Conservation (phyloP, 2,888 invertebrate species). For the Diarsia mendica region DNA sequence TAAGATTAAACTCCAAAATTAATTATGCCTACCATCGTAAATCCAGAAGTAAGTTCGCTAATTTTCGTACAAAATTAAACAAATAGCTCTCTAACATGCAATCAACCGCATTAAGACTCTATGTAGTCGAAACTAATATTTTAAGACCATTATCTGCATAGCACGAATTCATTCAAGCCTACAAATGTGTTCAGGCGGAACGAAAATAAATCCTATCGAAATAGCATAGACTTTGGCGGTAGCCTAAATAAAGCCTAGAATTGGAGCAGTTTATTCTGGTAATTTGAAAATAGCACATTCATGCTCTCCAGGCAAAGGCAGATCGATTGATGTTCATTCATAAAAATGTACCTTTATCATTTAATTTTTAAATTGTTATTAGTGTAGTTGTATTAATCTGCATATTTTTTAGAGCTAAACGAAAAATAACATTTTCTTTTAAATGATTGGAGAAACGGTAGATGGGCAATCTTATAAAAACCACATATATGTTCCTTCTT, state of each 20-base stretch:
- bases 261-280: background rate
- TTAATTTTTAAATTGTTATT: too few species aligned
- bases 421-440: too few species aligned
- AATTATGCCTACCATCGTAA: slow-evolving; percentile 1
- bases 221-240: background rate
- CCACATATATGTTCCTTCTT: too few species aligned
- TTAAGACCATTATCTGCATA: slow-evolving; percentile 1
- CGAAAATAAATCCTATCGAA: slow-evolving; percentile 13
- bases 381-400: too few species aligned
- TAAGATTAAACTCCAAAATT: background rate
- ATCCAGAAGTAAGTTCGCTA: background rate
- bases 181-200: background rate
- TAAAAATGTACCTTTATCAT: background rate
- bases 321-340: background rate
- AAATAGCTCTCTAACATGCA: slow-evolving; percentile 17
- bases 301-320: background rate
- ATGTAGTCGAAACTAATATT: slow-evolving; percentile 17
- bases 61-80: slow-evolving; percentile 10
- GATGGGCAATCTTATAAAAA: too few species aligned
- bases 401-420: too few species aligned
- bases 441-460: too few species aligned
- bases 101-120: background rate
- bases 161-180: background rate
- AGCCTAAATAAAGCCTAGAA: slow-evolving; percentile 19
- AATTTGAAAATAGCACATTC: background rate